These are phyloP conservation scores for Cephus cinctus DNA, from an alignment of 1,140 invertebrate genomes.

Conservation along the genomic window DNA sequence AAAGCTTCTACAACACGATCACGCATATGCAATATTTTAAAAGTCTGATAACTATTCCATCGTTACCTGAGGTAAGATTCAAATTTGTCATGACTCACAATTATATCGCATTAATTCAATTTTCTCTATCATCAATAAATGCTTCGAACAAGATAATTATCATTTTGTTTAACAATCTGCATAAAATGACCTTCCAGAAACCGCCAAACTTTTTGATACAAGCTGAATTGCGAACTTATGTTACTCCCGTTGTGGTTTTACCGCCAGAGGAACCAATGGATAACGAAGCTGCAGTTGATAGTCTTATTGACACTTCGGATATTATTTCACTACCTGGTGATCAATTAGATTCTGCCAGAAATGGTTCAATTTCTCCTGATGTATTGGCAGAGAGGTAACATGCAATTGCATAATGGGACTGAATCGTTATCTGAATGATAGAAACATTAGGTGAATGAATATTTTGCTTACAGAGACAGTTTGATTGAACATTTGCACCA, in stretches of 20 bases:
- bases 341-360: constrained; percentile 54
- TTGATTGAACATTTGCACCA: constrained; percentile 81
- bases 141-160: too few relatives aligned
- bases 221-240: constrained; percentile 88
- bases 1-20: constrained; percentile 91
- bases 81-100: too few relatives aligned
- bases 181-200: constrained; percentile 57
- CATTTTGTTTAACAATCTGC: constrained; percentile 4
- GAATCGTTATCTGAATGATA: neutral
- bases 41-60: constrained; percentile 90
- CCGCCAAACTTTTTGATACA: constrained; percentile 95
- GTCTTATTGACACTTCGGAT: constrained; percentile 73
- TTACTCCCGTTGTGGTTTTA: constrained; percentile 90
- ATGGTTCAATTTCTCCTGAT: constrained; percentile 63
- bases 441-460: constrained; percentile 1
- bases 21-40: constrained; percentile 97
- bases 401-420: constrained; percentile 14
- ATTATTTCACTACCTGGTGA: constrained; percentile 58
- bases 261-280: constrained; percentile 70
- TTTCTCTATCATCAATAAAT: too few relatives aligned
- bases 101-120: too few relatives aligned
- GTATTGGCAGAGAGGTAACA: constrained; percentile 56
- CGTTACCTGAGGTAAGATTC: constrained; percentile 77
- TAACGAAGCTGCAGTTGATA: constrained; percentile 60
- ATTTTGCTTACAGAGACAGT: constrained; percentile 63